These are phyloP conservation scores for Sipha maydis DNA, from an alignment of 2,888 invertebrate genomes.

Conservation along the genomic window DNA sequence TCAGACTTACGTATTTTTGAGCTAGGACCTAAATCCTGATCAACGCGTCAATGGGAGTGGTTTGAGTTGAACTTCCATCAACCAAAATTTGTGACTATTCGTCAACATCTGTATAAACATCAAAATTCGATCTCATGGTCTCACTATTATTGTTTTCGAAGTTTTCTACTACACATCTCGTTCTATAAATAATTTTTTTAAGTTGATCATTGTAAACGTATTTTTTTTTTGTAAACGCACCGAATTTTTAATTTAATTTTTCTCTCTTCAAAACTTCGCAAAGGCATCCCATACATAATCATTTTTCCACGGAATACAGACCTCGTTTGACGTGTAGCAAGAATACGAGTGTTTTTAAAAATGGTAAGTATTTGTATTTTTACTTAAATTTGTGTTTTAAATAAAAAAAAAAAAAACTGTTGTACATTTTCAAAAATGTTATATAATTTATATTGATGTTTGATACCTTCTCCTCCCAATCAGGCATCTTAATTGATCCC, in stretches of 20 bases:
- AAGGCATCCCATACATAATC: constrained; percentile 57
- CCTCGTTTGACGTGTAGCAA: too few relatives aligned
- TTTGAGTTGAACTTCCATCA: neutral
- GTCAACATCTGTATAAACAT: constrained; percentile 8
- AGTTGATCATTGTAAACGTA: constrained; percentile 62
- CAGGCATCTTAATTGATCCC: too few relatives aligned
- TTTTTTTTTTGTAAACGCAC: constrained; percentile 51
- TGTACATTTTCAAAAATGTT: too few relatives aligned
- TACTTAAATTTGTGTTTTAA: too few relatives aligned
- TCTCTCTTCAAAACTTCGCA: constrained; percentile 22
- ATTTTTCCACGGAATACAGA: constrained; percentile 55
- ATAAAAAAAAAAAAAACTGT: too few relatives aligned
- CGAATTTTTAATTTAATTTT: constrained; percentile 45
- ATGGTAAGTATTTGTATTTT: too few relatives aligned
- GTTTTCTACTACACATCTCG: constrained; percentile 19
- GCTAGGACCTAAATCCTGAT: constrained; percentile 25
- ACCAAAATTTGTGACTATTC: constrained; percentile 24
- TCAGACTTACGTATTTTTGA: constrained; percentile 31
- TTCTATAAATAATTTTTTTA: constrained; percentile 36
- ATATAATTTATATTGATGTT: too few relatives aligned
- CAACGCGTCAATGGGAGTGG: constrained; percentile 9
- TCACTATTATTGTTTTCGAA: constrained; percentile 12
- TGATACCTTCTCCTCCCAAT: too few relatives aligned
- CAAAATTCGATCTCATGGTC: too few relatives aligned
- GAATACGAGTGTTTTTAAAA: too few relatives aligned